A percentile compares a stretch with the other conserved stretches of the same genome.
Conservation (phyloP, 2,797 vertebrate genomes). For the Sphenodon punctatus region DNA sequence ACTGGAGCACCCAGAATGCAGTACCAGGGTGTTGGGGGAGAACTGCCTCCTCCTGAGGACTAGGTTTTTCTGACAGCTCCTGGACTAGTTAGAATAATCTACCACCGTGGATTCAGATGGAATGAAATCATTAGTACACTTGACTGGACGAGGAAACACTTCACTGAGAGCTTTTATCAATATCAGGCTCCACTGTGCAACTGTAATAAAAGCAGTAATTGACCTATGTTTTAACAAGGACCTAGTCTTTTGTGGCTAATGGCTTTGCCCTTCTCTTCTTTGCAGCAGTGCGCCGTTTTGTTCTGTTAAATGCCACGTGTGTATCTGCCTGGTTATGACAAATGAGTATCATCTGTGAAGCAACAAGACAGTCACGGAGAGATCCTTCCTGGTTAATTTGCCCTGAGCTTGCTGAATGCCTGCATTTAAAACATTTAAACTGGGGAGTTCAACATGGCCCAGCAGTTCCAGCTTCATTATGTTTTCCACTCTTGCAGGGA, state of each 20-base stretch:
- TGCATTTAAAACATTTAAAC: not conserved
- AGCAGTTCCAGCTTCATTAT: not conserved
- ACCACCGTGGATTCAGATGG: not conserved
- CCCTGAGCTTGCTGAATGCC: not conserved
- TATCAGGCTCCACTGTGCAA: slow-evolving; percentile 35
- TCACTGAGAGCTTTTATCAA: slow-evolving; percentile 15
- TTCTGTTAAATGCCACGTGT: slow-evolving; percentile 7
- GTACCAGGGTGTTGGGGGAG: not conserved
- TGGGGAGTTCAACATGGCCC: not conserved
- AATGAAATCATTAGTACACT: slow-evolving; percentile 22
- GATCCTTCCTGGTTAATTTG: not conserved
- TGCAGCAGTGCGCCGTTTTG: slow-evolving; percentile 23
- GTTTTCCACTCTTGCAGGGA: not conserved
- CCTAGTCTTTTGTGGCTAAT: slow-evolving; percentile 37
- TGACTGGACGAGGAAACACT: slow-evolving; percentile 24
- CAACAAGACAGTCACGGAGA: not conserved
- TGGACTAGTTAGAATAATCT: slow-evolving; percentile 13
- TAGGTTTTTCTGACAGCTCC: not conserved
- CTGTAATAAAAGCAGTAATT: slow-evolving; percentile 46
- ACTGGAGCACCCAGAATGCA: not conserved
- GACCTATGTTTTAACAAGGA: slow-evolving; percentile 52
- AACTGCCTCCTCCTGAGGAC: not conserved
- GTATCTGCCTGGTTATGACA: slow-evolving; percentile 21
- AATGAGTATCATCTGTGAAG: not conserved
- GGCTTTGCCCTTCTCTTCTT: slow-evolving; percentile 21